Evolutionary conservation across 1,140 invertebrate species (phyloP), one percentile per base, ranked within the genome.

Genomic region (Megalonaias nervosa): DNA sequence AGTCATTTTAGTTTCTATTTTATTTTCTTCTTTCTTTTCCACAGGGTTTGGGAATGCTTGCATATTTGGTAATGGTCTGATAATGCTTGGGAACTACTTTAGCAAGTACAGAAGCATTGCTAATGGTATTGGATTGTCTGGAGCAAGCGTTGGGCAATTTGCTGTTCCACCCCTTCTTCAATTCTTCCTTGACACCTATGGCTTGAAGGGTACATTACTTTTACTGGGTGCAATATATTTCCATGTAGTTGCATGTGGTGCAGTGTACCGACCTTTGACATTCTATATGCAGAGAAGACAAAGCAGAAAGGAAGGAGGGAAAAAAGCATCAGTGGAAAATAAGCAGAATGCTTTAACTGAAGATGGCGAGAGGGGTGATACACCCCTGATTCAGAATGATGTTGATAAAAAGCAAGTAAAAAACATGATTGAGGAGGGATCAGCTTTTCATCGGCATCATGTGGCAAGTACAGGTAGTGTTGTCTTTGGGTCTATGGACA

Each of bases 11-110:
- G 58, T 19, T 19, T n/a, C 14, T 59, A 38, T 62, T 58, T 48
- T 14, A 2, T 57, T 65, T 21, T 48, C 38, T 48, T 71, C 23
- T 76, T 31, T 76, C 60, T 75, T 4, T 78, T 76, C 71, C 82
- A 21, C 79, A 89, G 88, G 88, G 48, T 77, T 89, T 59, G 87
- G 85, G 23, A 87, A 86, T 78, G 84, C 86, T 15, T 81, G 83
- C 60, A 60, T 89, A 19, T 87, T 87, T 76, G 86, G 87, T 15
- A 89, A 89, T 77, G 84, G 84, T 26, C 70, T 89, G 38, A 84
- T 90, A 0, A 87, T 89, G 73, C 31, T 90, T 14, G 87, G 88
- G 11, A 71, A 77, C 31, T 90, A 90, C 70, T 90, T 90, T 73
- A 75, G 79, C 17, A 87, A 86, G 57, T 71, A 78, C 2, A 74